A percentile compares a stretch with the other conserved stretches of the same genome.
Conservation (phyloP, 2,888 invertebrate species). For the Temnothorax rugatulus region DNA sequence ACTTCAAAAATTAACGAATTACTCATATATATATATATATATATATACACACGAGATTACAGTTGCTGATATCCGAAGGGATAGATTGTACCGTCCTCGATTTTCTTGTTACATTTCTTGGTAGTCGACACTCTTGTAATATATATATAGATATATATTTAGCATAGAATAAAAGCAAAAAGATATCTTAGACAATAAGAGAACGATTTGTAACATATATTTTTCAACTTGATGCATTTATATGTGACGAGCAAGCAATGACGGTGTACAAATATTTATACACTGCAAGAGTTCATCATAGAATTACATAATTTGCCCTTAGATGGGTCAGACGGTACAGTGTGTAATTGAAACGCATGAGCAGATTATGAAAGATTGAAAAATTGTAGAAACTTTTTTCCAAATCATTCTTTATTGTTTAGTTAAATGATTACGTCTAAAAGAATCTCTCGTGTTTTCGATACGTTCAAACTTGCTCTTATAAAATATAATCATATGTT, state of each 20-base stretch:
- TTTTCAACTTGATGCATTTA: constrained; percentile 39
- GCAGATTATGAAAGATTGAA: neutral
- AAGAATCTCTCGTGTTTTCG: neutral
- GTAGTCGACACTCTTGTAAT: neutral
- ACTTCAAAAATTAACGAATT: constrained; percentile 13
- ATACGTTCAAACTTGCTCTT: neutral
- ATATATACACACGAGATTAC: neutral
- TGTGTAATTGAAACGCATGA: constrained; percentile 10
- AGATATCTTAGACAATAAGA: constrained; percentile 65
- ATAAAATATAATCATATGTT: neutral
- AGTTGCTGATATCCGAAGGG: constrained; percentile 32
- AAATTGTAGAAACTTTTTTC: neutral
- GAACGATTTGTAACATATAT: constrained; percentile 31
- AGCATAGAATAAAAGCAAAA: constrained; percentile 11
- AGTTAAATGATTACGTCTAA: neutral
- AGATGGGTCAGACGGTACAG: neutral
- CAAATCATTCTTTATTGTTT: too few relatives aligned
- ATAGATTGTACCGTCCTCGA: constrained; percentile 67
- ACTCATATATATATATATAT: neutral
- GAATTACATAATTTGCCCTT: constrained; percentile 20
- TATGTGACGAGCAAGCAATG: constrained; percentile 42
- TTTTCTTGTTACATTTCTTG: constrained; percentile 62
- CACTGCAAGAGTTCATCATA: constrained; percentile 52
- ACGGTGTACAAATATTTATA: constrained; percentile 66
- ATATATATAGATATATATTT: too few relatives aligned